Percentiles rank a stretch among this genome's conserved stretches.
Conservation (phyloP, 1,140 invertebrate genomes). For the Elysia chlorotica region DNA sequence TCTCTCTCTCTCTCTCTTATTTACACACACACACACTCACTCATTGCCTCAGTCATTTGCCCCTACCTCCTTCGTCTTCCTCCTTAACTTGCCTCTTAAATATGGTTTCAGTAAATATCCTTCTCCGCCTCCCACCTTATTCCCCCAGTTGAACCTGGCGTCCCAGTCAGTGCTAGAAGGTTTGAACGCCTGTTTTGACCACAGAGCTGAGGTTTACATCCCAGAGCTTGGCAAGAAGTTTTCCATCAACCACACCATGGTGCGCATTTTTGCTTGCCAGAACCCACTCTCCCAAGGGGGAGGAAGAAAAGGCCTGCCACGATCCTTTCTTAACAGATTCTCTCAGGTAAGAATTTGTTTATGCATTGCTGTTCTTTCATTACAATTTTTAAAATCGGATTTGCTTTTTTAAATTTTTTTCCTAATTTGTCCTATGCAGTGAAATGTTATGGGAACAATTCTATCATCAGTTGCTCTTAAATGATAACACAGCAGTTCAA, state of each 20-base stretch:
- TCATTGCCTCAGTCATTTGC: neutral
- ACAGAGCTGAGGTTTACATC: conserved; percentile 93
- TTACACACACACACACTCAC: neutral
- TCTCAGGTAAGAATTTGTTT: conserved; percentile 85
- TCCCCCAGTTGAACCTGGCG: conserved; percentile 84
- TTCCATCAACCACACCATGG: conserved; percentile 68
- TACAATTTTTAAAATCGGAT: too few relatives aligned
- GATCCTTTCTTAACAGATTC: conserved; percentile 97
- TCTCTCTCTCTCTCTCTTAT: neutral
- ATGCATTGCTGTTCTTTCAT: too few relatives aligned
- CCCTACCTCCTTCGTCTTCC: neutral
- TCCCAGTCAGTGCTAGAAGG: conserved; percentile 98
- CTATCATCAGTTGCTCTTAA: too few relatives aligned
- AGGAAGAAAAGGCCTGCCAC: conserved; percentile 90
- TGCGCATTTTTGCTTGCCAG: conserved; percentile 95
- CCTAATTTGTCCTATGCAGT: too few relatives aligned
- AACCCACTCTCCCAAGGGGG: conserved; percentile 97
- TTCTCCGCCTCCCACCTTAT: neutral
- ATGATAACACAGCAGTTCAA: too few relatives aligned
- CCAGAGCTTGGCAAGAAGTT: conserved; percentile 93
- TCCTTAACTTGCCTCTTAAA: neutral
- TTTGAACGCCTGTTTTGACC: conserved; percentile 97
- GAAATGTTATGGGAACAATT: too few relatives aligned
- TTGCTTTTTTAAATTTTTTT: too few relatives aligned
- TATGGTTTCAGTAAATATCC: neutral